Evolutionary conservation across 2,888 invertebrate species (phyloP).

Genomic region (Caenorhabditis sp.): DNA sequence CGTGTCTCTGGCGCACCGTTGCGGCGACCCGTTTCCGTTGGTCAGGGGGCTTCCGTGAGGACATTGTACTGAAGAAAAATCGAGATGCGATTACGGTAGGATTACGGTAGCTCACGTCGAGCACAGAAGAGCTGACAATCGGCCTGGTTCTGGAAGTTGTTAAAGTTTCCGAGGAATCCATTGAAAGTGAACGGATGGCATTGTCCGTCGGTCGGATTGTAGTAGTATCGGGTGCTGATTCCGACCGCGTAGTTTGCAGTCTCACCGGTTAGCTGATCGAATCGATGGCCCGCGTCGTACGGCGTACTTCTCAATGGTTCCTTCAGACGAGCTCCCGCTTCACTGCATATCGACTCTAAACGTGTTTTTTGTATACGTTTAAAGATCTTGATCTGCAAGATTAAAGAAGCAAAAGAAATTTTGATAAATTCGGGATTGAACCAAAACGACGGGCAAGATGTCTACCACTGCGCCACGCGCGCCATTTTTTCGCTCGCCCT

Average conservation of each 20-base stretch:
- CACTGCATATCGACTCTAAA: constrained; percentile 66
- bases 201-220: constrained; percentile 68
- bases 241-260: constrained; percentile 64
- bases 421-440: no score
- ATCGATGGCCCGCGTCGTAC: constrained; percentile 65
- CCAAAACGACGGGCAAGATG: no score
- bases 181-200: constrained; percentile 70
- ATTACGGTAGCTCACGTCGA: constrained; percentile 62
- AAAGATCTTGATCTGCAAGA: neutral
- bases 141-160: constrained; percentile 68
- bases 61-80: constrained; percentile 61
- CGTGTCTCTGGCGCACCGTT: constrained; percentile 66
- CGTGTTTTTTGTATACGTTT: constrained; percentile 1
- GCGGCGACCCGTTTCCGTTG: constrained; percentile 66
- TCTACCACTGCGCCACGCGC: no score
- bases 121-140: constrained; percentile 71
- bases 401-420: no score
- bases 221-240: constrained; percentile 66
- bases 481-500: no score
- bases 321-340: constrained; percentile 59
- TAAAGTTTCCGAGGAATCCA: constrained; percentile 70
- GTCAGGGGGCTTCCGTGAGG: constrained; percentile 65
- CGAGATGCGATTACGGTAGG: no score
- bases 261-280: constrained; percentile 67
- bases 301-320: constrained; percentile 54